Evolutionary conservation across 2,113 vertebrate species (phyloP).

Genomic region (Vulpes ferrilata): DNA sequence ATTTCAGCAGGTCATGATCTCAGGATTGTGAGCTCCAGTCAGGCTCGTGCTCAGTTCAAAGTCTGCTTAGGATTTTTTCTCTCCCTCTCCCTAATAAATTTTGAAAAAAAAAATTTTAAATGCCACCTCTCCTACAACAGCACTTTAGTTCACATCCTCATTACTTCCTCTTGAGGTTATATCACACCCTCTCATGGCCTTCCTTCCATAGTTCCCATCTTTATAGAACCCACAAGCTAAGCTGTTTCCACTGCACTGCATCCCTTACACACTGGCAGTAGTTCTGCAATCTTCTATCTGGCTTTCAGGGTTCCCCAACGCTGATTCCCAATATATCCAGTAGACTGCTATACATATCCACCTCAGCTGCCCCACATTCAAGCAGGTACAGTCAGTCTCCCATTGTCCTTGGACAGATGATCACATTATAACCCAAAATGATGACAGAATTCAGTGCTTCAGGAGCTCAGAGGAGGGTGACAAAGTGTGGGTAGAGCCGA

Average conservation of each 20-base stretch:
- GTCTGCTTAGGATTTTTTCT: no score
- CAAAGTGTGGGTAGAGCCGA: not conserved
- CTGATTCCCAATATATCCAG: not conserved
- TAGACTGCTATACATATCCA: not conserved
- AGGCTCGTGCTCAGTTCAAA: no score
- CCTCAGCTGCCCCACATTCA: not conserved
- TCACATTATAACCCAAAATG: not conserved
- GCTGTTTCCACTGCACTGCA: not conserved
- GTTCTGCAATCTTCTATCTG: not conserved
- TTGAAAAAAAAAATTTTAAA: not conserved
- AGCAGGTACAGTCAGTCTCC: not conserved
- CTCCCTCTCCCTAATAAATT: no score
- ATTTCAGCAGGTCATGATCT: no score
- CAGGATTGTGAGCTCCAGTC: no score
- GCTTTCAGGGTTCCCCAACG: not conserved
- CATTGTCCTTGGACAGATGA: not conserved
- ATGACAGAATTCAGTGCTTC: not conserved
- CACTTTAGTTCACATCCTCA: not conserved
- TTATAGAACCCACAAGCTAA: not conserved
- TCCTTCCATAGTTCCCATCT: not conserved
- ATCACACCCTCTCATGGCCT: not conserved
- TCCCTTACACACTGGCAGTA: not conserved
- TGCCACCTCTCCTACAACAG: not conserved
- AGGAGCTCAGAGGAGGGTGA: not conserved
- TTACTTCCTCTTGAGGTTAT: not conserved